Evolutionary conservation across 2,113 vertebrate genomes (phyloP).

Genomic region (Oreotragus oreotragus): DNA sequence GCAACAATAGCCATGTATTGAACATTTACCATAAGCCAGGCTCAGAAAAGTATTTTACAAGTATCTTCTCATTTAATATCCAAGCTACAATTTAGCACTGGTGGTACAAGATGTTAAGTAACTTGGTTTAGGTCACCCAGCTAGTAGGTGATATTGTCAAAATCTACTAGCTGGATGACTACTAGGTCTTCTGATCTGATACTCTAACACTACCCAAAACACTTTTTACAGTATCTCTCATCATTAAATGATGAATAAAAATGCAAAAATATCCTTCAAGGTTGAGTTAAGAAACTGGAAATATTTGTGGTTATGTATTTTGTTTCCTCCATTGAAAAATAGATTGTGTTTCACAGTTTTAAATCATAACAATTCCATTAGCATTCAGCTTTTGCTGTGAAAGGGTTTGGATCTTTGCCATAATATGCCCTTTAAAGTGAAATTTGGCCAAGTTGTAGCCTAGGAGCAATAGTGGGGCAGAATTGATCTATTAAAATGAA

Average conservation of each 20-base stretch:
- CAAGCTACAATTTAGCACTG: background rate
- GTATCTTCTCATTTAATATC: background rate
- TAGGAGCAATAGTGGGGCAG: constrained; percentile 21
- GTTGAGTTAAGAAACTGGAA: constrained; percentile 65
- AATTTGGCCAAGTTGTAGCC: constrained; percentile 59
- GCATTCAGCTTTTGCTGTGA: constrained; percentile 60
- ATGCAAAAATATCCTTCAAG: constrained; percentile 51
- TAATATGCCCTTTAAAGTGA: constrained; percentile 59
- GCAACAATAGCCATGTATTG: background rate
- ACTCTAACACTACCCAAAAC: background rate
- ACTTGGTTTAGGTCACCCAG: background rate
- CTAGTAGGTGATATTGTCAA: background rate
- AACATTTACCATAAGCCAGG: background rate
- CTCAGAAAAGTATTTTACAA: background rate
- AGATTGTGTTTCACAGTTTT: constrained; percentile 70
- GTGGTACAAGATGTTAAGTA: background rate
- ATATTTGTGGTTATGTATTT: constrained; percentile 66
- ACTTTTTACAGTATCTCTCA: background rate
- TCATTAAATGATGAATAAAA: constrained; percentile 65
- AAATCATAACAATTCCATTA: constrained; percentile 71
- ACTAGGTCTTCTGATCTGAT: background rate
- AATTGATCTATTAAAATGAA: constrained; percentile 58
- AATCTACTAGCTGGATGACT: background rate
- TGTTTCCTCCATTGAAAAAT: constrained; percentile 72
- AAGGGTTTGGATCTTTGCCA: constrained; percentile 65